Evolutionary conservation across 2,888 invertebrate genomes (phyloP).

Genomic region (Peribatodes rhomboidaria): DNA sequence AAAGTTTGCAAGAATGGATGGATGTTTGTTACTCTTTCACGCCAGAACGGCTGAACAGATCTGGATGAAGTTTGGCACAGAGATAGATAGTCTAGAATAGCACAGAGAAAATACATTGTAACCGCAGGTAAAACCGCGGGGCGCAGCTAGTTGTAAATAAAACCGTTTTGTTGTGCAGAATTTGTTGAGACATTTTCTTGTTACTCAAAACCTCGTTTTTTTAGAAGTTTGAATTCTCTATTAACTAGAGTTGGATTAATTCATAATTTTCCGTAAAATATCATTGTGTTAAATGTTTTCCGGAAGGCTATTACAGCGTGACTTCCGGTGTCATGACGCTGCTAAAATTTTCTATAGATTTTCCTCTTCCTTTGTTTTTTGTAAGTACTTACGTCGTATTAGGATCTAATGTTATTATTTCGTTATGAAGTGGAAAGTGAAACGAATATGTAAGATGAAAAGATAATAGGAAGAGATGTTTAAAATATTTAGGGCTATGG

Average conservation of each 20-base stretch:
- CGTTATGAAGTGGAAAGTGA: constrained; percentile 4
- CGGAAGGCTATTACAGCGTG: constrained; percentile 5
- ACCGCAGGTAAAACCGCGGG: too few species aligned
- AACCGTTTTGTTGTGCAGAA: too few species aligned
- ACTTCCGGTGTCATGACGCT: constrained; percentile 9
- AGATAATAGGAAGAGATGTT: neutral
- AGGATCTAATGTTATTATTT: constrained; percentile 10
- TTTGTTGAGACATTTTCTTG: neutral
- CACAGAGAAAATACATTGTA: too few species aligned
- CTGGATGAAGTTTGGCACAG: too few species aligned
- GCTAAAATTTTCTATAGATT: constrained; percentile 14
- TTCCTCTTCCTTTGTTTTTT: constrained; percentile 16
- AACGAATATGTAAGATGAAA: neutral
- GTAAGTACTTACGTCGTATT: constrained; percentile 13
- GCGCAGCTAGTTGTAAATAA: too few species aligned
- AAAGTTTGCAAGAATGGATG: too few species aligned
- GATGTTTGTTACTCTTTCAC: too few species aligned
- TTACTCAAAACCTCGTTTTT: neutral
- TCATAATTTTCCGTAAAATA: constrained; percentile 1
- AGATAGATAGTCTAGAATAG: too few species aligned
- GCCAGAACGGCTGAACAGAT: too few species aligned
- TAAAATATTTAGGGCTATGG: neutral
- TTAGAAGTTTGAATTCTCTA: neutral
- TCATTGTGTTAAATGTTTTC: constrained; percentile 12
- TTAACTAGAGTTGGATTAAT: neutral